Evolutionary conservation across 2,888 invertebrate species (phyloP), one percentile per base, ranked within the genome.

Genomic region (Steinernema hermaphroditum): DNA sequence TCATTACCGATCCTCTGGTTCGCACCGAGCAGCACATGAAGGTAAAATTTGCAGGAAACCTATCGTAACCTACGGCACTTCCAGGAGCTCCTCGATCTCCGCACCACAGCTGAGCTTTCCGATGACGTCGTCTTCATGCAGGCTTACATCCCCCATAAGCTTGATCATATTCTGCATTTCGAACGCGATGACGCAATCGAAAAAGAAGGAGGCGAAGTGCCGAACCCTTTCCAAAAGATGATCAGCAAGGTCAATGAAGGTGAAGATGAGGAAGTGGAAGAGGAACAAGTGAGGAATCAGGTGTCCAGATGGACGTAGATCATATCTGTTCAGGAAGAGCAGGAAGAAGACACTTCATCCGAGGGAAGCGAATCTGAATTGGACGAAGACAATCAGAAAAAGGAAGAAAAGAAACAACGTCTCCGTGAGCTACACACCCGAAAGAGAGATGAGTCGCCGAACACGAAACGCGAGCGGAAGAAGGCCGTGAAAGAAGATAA

Each of bases 91-190:
- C 34, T 62, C 43, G 37, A 69, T 1, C 75, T 81, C 22, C 57
- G 81, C 8, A 71, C 68, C 0, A 50, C 71, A 34, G 70, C 68
- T 8, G 72, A 69, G 8, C 49, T 76, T 22, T 71, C 72, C n/a
- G 82, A 77, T 32, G 82, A 80, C 50, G 73, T 34, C 8, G 37
- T 94, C 1, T 98, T 97, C 88, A 94, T 94, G 87, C 91, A 92
- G 87, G 91, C 93, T 2, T 97, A 91, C 87, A 98, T 98, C 87
- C 97, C 97, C 0, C 92, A 94, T 87, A 91, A 92, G 78, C 90
- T 98, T 73, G 92, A 92, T 79, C 93, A 97, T 90, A 95, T 94
- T 85, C 87, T 87, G 1, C 83, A 88, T 76, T 88, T 87, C 77
- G 88, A 89, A 43, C 78, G 93, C 37, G 96, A 98, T 87, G 93